Base-by-base conservation (phyloP, 2,113 vertebrate genomes). In the Xenopus tropicalis region DNA sequence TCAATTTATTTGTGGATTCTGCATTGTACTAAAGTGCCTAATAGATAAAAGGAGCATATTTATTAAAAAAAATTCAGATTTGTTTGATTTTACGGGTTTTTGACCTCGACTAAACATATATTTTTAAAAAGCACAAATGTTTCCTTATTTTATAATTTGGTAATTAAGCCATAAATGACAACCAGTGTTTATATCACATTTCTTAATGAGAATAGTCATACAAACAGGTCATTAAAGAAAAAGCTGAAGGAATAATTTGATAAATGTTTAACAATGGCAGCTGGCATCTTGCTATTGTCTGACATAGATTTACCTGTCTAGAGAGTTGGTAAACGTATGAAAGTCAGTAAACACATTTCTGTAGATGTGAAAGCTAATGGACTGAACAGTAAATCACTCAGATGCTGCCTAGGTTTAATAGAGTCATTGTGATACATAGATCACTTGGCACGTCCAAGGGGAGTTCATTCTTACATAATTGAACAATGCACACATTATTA, bases 401-500 rank as follows among this genome's bases (percentile, higher is more conserved):
- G 43, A 66, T 20, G 64, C 64, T 66, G 64, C 64, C 44, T 66
- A 23, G 44, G 43, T 66, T 66, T 66, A 66, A 66, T 43, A 66
- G 14, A 66, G 64, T 51, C 44, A 66, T 51, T 66, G 42, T 66
- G 64, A 66, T 66, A 66, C 64, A 66, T 51, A 66, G 64, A 66
- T 66, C 64, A 6, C 44, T 51, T 48, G 21, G 20, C 29, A 16
- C 20, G n/a, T 66, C 64, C 43, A 48, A 43, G 19, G 64, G 64
- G 64, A 66, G 64, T 43, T 51, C 64, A 66, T 66, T 66, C 64
- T 20, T 66, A 66, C 64, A 66, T 66, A 66, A 66, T 66, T 66
- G 42, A 66, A 66, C 64, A 66, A 66, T 48, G 21, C 64, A 43
- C 42, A 48, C 64, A 48, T 66, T 66, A 66, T 66, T 66, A 66